Evolutionary conservation across 2,888 invertebrate species (phyloP).

Genomic region (Portevinia maculata): DNA sequence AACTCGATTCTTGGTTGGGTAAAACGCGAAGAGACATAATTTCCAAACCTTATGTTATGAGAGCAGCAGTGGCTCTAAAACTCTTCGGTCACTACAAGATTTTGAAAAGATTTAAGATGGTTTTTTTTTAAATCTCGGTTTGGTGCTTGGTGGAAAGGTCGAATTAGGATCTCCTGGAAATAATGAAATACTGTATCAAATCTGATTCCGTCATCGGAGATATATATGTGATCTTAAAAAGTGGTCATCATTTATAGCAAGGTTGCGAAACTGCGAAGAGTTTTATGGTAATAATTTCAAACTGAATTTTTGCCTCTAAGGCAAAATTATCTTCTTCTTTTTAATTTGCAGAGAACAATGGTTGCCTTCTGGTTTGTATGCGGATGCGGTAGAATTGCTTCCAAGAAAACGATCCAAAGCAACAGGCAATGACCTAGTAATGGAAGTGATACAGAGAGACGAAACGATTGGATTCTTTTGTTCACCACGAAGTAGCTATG

Average conservation of each 20-base stretch:
- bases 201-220: no score
- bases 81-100: no score
- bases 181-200: no score
- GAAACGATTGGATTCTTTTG: conserved; percentile 17
- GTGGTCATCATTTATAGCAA: conserved; percentile 10
- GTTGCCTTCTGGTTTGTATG: background rate
- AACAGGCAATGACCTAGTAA: conserved; percentile 55
- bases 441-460: conserved; percentile 23
- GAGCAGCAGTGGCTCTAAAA: no score
- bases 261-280: conserved; percentile 4
- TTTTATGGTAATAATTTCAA: conserved; percentile 10
- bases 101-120: no score
- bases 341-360: conserved; percentile 14
- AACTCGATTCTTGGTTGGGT: no score
- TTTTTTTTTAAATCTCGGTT: no score
- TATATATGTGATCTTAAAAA: background rate
- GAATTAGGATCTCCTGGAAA: no score
- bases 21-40: no score
- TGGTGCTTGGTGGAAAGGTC: no score
- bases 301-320: conserved; percentile 5
- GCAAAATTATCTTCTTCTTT: background rate
- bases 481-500: conserved; percentile 12
- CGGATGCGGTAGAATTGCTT: background rate
- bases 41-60: no score
- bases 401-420: conserved; percentile 22